phyloP scores from a whole-genome alignment of 2,888 invertebrate species.

The Cloeon dipterum region DNA sequence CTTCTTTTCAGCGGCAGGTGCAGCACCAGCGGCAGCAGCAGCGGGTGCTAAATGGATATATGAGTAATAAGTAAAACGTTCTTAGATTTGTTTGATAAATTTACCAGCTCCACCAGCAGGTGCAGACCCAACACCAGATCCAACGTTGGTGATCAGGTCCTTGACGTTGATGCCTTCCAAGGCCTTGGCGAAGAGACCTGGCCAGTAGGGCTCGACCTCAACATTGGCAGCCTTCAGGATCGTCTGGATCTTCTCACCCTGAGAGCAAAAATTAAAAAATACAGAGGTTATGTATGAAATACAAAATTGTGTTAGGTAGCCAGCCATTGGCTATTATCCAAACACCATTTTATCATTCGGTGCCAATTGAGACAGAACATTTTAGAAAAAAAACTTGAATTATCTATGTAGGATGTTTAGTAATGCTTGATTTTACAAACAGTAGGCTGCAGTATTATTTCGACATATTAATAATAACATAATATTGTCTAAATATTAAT shows the following conservation, averaged over 20 bases:
- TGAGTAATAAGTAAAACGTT: too few species aligned
- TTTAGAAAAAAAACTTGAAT: too few species aligned
- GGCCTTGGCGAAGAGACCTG: slow-evolving; percentile 91
- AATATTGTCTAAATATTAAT: too few species aligned
- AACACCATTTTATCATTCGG: not conserved
- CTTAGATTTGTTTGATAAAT: not conserved
- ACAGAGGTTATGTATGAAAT: too few species aligned
- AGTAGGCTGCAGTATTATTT: too few species aligned
- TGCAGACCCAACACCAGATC: slow-evolving; percentile 72
- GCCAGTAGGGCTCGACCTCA: slow-evolving; percentile 97
- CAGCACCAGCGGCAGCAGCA: slow-evolving; percentile 37
- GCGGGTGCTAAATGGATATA: too few species aligned
- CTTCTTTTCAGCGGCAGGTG: slow-evolving; percentile 36
- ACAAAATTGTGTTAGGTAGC: too few species aligned
- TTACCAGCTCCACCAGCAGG: slow-evolving; percentile 31
- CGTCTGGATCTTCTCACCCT: slow-evolving; percentile 94
- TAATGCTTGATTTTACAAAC: too few species aligned
- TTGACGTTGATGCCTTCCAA: slow-evolving; percentile 85
- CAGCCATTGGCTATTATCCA: too few species aligned
- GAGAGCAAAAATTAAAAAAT: slow-evolving; percentile 4
- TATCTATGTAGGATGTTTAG: too few species aligned
- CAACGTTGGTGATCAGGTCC: slow-evolving; percentile 79
- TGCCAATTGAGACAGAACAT: not conserved
- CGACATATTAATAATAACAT: too few species aligned
- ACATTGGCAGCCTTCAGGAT: slow-evolving; percentile 93